Percentiles rank a stretch among this genome's conserved stretches.
These are phyloP conservation scores for Lepidotrigona ventralis DNA, from an alignment of 1,140 invertebrate genomes.

Conservation along the genomic window DNA sequence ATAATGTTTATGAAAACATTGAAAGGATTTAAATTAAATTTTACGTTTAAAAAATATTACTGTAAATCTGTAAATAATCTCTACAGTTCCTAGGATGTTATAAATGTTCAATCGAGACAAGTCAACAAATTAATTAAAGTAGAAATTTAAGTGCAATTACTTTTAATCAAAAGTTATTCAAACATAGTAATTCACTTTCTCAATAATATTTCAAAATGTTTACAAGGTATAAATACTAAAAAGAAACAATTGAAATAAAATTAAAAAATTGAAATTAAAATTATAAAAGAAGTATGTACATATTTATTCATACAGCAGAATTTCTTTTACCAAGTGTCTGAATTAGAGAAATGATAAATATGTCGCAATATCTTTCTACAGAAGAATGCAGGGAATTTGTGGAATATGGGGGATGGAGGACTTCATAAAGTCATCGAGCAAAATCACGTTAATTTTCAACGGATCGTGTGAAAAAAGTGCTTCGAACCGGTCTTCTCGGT, in stretches of 20 bases:
- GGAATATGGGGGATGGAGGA: neutral
- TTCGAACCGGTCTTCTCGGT: slow-evolving; percentile 28
- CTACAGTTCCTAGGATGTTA: no score
- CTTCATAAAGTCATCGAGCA: slow-evolving; percentile 33
- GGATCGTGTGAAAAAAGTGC: slow-evolving; percentile 42
- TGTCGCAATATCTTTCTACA: neutral
- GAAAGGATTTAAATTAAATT: no score
- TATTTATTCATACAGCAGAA: neutral
- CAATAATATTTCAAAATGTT: no score
- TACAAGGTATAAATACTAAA: neutral
- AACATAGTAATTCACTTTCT: no score
- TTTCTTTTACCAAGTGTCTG: neutral
- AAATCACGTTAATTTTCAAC: slow-evolving; percentile 20
- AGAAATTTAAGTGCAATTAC: no score
- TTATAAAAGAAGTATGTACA: no score
- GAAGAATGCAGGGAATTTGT: neutral
- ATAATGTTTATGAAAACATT: no score
- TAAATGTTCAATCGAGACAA: neutral
- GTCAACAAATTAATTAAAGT: neutral
- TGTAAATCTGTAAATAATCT: no score
- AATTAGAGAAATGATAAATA: neutral
- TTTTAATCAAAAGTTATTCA: no score
- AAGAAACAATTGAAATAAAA: neutral
- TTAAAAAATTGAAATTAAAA: no score
- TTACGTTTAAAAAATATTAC: no score